phyloP scores from a whole-genome alignment of 2,888 invertebrate genomes.

The Pyrrhosoma nymphula region DNA sequence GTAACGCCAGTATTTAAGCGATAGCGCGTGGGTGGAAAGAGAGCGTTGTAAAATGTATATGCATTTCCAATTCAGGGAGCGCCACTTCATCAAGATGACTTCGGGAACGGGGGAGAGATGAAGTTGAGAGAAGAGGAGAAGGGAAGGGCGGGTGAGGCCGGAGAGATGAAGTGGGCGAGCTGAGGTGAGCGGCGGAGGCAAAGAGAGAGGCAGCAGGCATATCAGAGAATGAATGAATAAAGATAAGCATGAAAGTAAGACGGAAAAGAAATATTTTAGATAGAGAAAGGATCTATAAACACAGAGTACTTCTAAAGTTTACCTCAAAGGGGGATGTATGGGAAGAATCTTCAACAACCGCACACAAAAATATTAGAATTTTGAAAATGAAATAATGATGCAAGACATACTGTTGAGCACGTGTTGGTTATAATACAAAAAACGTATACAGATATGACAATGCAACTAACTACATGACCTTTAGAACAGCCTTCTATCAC shows the following conservation, averaged over 20 bases:
- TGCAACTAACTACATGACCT: too few species aligned
- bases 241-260: neutral
- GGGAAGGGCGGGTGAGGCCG: too few species aligned
- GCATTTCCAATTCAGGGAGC: neutral
- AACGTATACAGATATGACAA: too few species aligned
- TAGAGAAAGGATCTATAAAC: neutral
- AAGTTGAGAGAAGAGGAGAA: neutral
- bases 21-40: neutral
- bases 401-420: too few species aligned
- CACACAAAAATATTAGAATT: too few species aligned
- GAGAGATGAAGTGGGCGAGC: neutral
- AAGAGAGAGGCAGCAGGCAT: neutral
- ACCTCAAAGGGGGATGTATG: too few species aligned
- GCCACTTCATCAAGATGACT: neutral
- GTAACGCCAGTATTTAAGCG: neutral
- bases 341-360: too few species aligned
- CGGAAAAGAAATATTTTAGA: neutral
- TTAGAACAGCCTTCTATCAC: too few species aligned
- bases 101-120: neutral
- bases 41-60: neutral
- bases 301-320: too few species aligned
- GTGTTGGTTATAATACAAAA: too few species aligned
- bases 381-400: too few species aligned
- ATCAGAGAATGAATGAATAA: neutral
- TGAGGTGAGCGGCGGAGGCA: neutral